Base-by-base conservation (phyloP, 2,113 vertebrate species). In the Oncorhynchus tshawytscha region DNA sequence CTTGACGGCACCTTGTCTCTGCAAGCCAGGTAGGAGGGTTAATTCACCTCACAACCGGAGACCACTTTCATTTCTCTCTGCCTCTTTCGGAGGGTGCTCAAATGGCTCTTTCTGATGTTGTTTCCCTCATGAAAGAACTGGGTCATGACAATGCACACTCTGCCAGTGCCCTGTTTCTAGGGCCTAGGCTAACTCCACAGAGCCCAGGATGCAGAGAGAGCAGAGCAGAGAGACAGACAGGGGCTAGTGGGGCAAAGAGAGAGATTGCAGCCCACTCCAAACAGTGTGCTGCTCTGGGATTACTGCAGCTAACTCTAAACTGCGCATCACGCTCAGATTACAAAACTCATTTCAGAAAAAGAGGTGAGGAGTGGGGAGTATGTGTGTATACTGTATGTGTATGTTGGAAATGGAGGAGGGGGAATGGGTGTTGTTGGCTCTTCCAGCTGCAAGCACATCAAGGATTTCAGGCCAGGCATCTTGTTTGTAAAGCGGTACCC, bases 401-500 rank as follows among this genome's bases (percentile, higher is more conserved):
- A 13, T 24, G 62, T 29, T 29, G 25, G 51, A 25, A 62, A 20
- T 7, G n/a, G 16, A 65, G 25, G 29, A 25, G 72, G 77, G 67
- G 69, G 80, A 67, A 54, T 73, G 75, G 7, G 57, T 54, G 64
- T 13, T 80, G 51, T 74, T 80, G 82, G 77, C 72, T 84, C 39
- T 60, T 71, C 76, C 74, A 73, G 71, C 81, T 78, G 77, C 62
- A 81, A 83, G 83, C 73, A 71, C 71, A 88, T 72, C 70, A 76
- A 73, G 71, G 78, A 82, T 87, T 78, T 71, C 76, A 76, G 86
- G 74, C 7, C 54, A 57, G 59, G 25, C 71, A 83, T 68, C 88
- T 62, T 70, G 84, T 90, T 87, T 91, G 77, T 76, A 85, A 81
- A 86, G 89, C 84, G 84, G 85, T 80, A 84, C 84, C n/a, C 39